These are phyloP conservation scores for Amphiprion percula DNA, from an alignment of 2,113 vertebrate species.

Conservation along the genomic window DNA sequence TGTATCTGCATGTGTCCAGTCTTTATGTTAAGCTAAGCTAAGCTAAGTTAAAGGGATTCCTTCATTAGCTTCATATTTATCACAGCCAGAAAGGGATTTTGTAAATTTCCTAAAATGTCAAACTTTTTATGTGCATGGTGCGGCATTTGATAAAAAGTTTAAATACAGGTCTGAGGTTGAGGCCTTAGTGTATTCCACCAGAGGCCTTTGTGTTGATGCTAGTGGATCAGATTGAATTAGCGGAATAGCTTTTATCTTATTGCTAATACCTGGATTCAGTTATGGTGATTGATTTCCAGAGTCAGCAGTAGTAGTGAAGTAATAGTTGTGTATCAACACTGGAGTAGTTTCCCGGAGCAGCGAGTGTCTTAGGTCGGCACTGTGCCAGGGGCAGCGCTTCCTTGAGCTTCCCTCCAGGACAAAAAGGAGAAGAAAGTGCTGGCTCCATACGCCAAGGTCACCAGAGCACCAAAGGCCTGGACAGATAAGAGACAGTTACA, in stretches of 20 bases:
- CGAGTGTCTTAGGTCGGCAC: slow-evolving; percentile 79
- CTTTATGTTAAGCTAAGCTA: too few species aligned
- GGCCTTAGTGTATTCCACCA: too few species aligned
- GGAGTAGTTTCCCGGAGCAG: background rate
- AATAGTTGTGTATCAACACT: background rate
- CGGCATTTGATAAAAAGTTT: too few species aligned
- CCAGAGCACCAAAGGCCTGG: slow-evolving; percentile 90
- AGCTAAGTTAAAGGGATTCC: too few species aligned
- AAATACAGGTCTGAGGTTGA: too few species aligned
- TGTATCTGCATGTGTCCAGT: too few species aligned
- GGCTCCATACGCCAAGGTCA: slow-evolving; percentile 85
- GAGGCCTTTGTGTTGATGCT: too few species aligned
- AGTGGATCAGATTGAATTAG: too few species aligned
- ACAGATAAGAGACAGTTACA: background rate
- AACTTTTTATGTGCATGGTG: too few species aligned
- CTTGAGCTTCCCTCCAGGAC: slow-evolving; percentile 87
- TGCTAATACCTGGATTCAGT: background rate
- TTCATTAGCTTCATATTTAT: too few species aligned
- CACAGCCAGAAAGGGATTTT: too few species aligned
- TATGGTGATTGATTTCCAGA: background rate
- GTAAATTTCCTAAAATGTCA: too few species aligned
- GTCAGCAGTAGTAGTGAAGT: background rate
- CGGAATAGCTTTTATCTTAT: background rate
- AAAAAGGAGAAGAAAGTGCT: slow-evolving; percentile 90
- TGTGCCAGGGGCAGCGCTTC: slow-evolving; percentile 87